Evolutionary conservation across 2,888 invertebrate genomes (phyloP).

Genomic region (Augochlorella aurata): DNA sequence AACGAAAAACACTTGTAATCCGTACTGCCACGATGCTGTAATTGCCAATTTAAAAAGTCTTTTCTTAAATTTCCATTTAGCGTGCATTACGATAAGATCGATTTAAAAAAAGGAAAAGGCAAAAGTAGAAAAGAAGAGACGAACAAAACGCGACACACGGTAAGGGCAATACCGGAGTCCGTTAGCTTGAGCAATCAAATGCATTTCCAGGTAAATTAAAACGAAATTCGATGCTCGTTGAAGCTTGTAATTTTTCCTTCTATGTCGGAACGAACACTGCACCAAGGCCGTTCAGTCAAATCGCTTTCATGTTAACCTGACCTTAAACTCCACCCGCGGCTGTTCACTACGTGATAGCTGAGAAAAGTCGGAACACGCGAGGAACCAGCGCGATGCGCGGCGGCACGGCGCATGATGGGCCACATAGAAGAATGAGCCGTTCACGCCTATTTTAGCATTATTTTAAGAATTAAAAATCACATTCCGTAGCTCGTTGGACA

Average conservation of each 20-base stretch:
- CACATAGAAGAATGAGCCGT: no score
- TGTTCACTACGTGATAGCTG: conserved; percentile 6
- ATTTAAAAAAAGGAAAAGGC: background rate
- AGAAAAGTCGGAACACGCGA: conserved; percentile 34
- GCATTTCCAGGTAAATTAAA: conserved; percentile 27
- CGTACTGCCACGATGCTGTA: no score
- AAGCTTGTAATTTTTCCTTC: conserved; percentile 1
- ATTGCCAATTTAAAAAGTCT: background rate
- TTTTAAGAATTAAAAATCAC: no score
- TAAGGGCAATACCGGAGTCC: background rate
- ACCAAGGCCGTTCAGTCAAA: background rate
- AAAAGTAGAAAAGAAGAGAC: background rate
- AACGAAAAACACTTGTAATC: background rate
- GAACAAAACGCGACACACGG: conserved; percentile 18
- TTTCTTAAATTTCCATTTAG: background rate
- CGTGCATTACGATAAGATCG: background rate
- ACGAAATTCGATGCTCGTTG: conserved; percentile 13
- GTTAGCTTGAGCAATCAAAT: background rate
- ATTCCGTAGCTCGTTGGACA: no score
- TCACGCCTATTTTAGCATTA: no score
- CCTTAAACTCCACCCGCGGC: conserved; percentile 39
- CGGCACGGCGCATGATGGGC: no score
- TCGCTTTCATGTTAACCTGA: conserved; percentile 45
- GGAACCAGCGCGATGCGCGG: background rate
- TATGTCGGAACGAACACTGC: background rate